Evolutionary conservation across 2,888 invertebrate species (phyloP), one percentile per base, ranked within the genome.

Genomic region (Eurytoma adleriae): DNA sequence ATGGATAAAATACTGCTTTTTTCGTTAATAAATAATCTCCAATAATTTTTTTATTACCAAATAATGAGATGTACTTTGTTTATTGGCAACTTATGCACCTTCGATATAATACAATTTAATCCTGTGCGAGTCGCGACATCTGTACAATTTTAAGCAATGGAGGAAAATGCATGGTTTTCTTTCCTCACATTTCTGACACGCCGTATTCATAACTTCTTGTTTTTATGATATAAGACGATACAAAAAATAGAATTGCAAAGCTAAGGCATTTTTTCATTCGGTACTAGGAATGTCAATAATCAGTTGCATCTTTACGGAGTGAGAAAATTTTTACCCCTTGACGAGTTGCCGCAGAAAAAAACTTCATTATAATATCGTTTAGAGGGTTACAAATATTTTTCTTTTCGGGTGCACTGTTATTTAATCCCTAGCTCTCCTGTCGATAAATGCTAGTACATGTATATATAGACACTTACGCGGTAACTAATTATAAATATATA

Each of bases 191-290:
- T 68, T 54, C 52, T 78, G 73, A 70, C 80, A 78, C 61, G 59
- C 70, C 40, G 24, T 81, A 74, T 50, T 71, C 75, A 66, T 64
- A 76, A 64, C 7, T 30, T 78, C 71, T 70, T 40, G 40, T 40
- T 67, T 66, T 78, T 71, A 74, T 81, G 69, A 78, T 82, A 83
- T 76, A 80, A 82, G 80, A 80, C 68, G 76, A 84, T 85, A 84
- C 84, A 85, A 85, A 84, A 84, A 83, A 85, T 85, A 84, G 72
- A 85, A 84, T 82, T 83, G 84, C 83, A 84, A 85, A 84, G 84
- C 85, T 85, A 85, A 85, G 84, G 85, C 85, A 83, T 84, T 83
- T 78, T 82, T 77, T 68, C 48, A 71, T 40, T 74, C 52, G 75
- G 79, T 72, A 81, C 80, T 83, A 83, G 82, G 80, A 83, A 81